Percentiles rank a stretch among this genome's conserved stretches.
Evolutionary conservation across 1,140 invertebrate species (phyloP).

Genomic region (Zaprionus davidi): DNA sequence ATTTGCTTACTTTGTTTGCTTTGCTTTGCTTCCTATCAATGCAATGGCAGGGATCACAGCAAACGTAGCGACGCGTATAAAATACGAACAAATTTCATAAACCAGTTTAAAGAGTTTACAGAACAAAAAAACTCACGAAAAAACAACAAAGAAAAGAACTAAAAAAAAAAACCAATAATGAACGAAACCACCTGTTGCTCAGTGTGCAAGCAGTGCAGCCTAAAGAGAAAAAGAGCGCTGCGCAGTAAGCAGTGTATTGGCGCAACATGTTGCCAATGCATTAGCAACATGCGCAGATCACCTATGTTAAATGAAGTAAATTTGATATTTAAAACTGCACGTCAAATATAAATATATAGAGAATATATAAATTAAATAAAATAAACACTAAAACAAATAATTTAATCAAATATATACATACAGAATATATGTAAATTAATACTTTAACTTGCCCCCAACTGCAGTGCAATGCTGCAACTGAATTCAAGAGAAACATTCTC

Average conservation of each 20-base stretch:
- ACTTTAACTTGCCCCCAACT: too few relatives aligned
- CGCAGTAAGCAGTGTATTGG: not conserved
- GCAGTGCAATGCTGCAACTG: not conserved
- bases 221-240: not conserved
- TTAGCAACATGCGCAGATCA: not conserved
- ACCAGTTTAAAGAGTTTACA: conserved; percentile 25
- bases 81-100: conserved; percentile 20
- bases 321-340: too few relatives aligned
- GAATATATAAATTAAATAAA: not conserved
- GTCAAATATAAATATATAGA: too few relatives aligned
- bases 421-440: not conserved
- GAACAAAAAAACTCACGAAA: conserved; percentile 19
- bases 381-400: not conserved
- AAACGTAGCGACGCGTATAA: conserved; percentile 34
- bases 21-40: conserved; percentile 54
- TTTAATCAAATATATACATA: not conserved
- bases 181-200: conserved; percentile 51
- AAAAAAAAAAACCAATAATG: conserved; percentile 1
- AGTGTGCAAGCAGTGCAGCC: not conserved
- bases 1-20: conserved; percentile 1
- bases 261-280: not conserved
- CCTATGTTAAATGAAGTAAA: too few relatives aligned
- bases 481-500: not conserved
- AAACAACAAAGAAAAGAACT: conserved; percentile 4
- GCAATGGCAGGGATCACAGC: conserved; percentile 65